phyloP scores from a whole-genome alignment of 2,797 vertebrate genomes.

The Chromobotia macracanthus region DNA sequence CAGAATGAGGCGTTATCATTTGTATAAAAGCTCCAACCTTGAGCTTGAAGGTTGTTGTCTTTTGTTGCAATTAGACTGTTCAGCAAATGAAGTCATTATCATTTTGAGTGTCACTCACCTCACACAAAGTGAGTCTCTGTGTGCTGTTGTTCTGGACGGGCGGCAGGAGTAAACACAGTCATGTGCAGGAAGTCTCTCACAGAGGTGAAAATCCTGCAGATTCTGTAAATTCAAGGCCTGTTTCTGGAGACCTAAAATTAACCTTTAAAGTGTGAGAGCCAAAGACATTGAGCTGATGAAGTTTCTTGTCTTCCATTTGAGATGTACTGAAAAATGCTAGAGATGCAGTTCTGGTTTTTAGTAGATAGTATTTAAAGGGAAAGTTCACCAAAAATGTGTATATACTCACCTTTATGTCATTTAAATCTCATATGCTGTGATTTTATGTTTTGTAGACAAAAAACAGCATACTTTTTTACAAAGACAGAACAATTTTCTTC shows the following conservation, averaged over 20 bases:
- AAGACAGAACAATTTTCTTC: too few relatives aligned
- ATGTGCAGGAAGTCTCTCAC: conserved; percentile 43
- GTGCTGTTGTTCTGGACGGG: conserved; percentile 25
- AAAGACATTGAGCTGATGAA: neutral
- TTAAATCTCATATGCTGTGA: too few relatives aligned
- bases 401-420: too few relatives aligned
- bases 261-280: neutral
- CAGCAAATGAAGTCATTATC: conserved; percentile 24
- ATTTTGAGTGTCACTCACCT: conserved; percentile 7
- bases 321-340: neutral
- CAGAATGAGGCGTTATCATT: conserved; percentile 34
- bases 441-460: neutral
- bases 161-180: neutral
- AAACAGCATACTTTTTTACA: too few relatives aligned
- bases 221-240: conserved; percentile 22
- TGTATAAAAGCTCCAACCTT: conserved; percentile 42
- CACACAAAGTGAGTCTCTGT: conserved; percentile 32
- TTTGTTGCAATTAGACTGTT: conserved; percentile 53
- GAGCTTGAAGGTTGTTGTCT: conserved; percentile 46
- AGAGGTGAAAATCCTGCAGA: conserved; percentile 53
- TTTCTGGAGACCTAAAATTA: conserved; percentile 28
- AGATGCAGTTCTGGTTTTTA: neutral
- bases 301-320: neutral
- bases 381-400: too few relatives aligned
- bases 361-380: neutral